phyloP scores from a whole-genome alignment of 2,113 vertebrate genomes.

The Carassius gibelio region DNA sequence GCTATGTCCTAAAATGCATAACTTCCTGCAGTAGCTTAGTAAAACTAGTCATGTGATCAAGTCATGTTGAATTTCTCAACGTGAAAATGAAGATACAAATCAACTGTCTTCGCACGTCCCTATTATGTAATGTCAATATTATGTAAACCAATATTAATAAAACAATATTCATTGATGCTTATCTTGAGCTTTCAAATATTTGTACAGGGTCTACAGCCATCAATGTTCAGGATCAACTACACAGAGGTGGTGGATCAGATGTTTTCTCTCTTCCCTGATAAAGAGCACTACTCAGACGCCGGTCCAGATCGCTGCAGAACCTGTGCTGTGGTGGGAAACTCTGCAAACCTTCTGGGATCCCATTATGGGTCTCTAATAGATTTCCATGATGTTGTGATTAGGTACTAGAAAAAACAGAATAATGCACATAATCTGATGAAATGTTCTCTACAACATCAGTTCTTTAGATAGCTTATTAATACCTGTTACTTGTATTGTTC shows the following conservation, averaged over 20 bases:
- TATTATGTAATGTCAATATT: too few relatives aligned
- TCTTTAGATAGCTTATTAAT: background rate
- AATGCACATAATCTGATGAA: background rate
- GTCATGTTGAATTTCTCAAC: background rate
- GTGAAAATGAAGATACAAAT: background rate
- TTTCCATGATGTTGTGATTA: constrained; percentile 83
- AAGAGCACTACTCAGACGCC: constrained; percentile 74
- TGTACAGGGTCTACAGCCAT: background rate
- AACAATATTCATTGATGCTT: background rate
- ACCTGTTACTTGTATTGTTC: background rate
- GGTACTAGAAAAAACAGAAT: constrained; percentile 68
- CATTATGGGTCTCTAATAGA: constrained; percentile 85
- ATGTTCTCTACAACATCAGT: background rate
- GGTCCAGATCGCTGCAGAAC: constrained; percentile 77
- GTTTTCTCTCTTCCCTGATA: constrained; percentile 81
- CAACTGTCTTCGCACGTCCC: background rate
- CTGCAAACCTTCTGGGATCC: constrained; percentile 78
- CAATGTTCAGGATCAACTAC: constrained; percentile 59
- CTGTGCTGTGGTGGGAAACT: constrained; percentile 75
- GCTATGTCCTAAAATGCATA: background rate
- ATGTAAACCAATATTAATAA: background rate
- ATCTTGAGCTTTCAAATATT: background rate
- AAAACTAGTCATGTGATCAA: background rate
- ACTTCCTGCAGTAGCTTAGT: background rate
- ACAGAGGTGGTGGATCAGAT: constrained; percentile 78